Conservation (phyloP, 2,797 vertebrate species). For the Crax fasciolata region DNA sequence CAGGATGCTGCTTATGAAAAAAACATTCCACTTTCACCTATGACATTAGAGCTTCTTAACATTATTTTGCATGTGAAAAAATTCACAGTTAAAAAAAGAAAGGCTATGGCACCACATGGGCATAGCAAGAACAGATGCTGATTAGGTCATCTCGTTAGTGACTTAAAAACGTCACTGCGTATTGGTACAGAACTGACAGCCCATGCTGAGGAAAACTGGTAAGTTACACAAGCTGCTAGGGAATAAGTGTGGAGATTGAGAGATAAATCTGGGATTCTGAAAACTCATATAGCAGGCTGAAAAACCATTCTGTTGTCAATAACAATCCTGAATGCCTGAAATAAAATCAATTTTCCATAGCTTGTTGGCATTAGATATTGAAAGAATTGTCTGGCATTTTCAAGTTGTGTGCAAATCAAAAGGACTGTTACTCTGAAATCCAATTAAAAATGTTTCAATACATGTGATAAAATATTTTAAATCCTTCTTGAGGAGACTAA, state of each 20-base stretch:
- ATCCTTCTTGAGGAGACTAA: conserved; percentile 10
- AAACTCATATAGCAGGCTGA: conserved; percentile 20
- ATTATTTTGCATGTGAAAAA: background rate
- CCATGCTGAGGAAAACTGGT: conserved; percentile 32
- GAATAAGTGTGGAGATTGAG: conserved; percentile 25
- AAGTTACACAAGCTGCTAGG: conserved; percentile 55
- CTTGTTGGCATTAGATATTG: conserved; percentile 7
- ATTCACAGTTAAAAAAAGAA: background rate
- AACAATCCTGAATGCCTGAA: conserved; percentile 6
- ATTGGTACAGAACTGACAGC: conserved; percentile 57
- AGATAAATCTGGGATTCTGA: conserved; percentile 45
- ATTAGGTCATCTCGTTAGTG: conserved; percentile 65
- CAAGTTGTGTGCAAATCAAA: conserved; percentile 39
- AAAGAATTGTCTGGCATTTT: conserved; percentile 42
- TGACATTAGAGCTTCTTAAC: background rate
- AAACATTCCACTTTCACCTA: background rate
- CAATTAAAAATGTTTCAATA: conserved; percentile 10
- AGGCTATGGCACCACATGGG: background rate
- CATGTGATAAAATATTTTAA: conserved; percentile 22
- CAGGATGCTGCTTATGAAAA: background rate
- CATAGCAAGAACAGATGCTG: conserved; percentile 52
- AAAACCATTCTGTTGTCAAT: conserved; percentile 39
- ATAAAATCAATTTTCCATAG: conserved; percentile 51
- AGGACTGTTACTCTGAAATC: conserved; percentile 21
- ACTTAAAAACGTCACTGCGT: conserved; percentile 38